Conservation (phyloP, 1,140 invertebrate genomes). For the Drosophila suzukii region DNA sequence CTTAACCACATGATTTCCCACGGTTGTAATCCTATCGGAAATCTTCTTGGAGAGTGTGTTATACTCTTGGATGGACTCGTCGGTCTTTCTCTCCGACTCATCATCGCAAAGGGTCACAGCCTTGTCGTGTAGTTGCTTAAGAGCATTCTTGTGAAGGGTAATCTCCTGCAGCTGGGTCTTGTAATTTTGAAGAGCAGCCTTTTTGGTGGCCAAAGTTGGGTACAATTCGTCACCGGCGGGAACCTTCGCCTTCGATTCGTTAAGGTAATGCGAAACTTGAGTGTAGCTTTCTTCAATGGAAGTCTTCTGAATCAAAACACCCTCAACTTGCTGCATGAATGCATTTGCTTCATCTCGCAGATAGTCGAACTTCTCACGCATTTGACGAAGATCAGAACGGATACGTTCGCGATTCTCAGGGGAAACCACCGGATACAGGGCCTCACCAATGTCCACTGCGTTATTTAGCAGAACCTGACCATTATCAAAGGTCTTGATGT, state of each 20-base stretch:
- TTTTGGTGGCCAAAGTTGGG: slow-evolving; percentile 93
- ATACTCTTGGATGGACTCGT: slow-evolving; percentile 89
- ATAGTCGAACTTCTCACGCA: slow-evolving; percentile 93
- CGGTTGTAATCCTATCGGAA: slow-evolving; percentile 87
- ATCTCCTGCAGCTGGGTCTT: slow-evolving; percentile 93
- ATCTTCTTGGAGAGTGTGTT: slow-evolving; percentile 88
- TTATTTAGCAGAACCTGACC: slow-evolving; percentile 92
- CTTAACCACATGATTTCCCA: slow-evolving; percentile 90
- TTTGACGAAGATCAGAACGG: slow-evolving; percentile 91
- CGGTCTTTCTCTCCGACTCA: slow-evolving; percentile 89
- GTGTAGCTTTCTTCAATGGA: slow-evolving; percentile 95
- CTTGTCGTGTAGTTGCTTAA: slow-evolving; percentile 92
- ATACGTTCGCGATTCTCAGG: slow-evolving; percentile 94
- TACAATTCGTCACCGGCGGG: slow-evolving; percentile 89
- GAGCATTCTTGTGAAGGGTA: slow-evolving; percentile 90
- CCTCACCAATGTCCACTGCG: slow-evolving; percentile 94
- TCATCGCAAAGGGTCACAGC: slow-evolving; percentile 90
- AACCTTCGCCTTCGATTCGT: slow-evolving; percentile 89
- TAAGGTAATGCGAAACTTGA: slow-evolving; percentile 92
- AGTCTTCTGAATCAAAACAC: slow-evolving; percentile 92
- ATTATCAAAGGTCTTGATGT: slow-evolving; percentile 90
- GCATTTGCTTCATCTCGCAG: slow-evolving; percentile 93
- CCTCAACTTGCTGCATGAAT: slow-evolving; percentile 94
- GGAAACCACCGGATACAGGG: slow-evolving; percentile 93
- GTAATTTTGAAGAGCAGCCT: slow-evolving; percentile 91